These are phyloP conservation scores for Stenopsyche tienmushanensis DNA, from an alignment of 1,140 invertebrate genomes.

Conservation along the genomic window DNA sequence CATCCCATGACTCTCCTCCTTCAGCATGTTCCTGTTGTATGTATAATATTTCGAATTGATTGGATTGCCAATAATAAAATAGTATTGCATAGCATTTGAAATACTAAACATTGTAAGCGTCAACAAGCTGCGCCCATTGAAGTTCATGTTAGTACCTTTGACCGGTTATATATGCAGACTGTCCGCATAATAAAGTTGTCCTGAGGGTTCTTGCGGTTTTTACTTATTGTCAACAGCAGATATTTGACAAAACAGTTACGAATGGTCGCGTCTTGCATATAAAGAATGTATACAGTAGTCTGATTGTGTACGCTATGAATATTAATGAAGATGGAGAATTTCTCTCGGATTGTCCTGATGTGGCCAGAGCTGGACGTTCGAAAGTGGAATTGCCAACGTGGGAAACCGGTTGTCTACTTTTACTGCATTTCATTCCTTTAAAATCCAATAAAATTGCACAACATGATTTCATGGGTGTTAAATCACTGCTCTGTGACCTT, in stretches of 20 bases:
- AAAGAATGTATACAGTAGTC: not conserved
- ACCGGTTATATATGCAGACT: too few relatives aligned
- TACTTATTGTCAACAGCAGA: too few relatives aligned
- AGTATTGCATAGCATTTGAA: not conserved
- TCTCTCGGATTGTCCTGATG: conserved; percentile 14
- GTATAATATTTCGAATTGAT: conserved; percentile 19
- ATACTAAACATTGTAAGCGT: too few relatives aligned
- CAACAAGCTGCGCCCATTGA: too few relatives aligned
- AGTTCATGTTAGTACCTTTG: too few relatives aligned
- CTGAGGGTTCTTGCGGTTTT: too few relatives aligned
- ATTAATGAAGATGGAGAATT: conserved; percentile 20
- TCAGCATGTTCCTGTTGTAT: conserved; percentile 50
- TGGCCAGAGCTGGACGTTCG: conserved; percentile 1
- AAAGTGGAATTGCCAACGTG: conserved; percentile 11
- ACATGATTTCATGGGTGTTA: not conserved
- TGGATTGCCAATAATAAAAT: not conserved
- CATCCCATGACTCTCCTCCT: conserved; percentile 48
- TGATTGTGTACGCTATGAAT: not conserved
- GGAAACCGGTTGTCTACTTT: conserved; percentile 5
- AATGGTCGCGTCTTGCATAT: not conserved
- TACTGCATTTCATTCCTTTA: conserved; percentile 1
- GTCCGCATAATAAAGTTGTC: too few relatives aligned
- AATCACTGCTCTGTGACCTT: not conserved
- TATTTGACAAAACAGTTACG: not conserved
- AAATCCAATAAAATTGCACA: not conserved